Percentiles rank a stretch among this genome's conserved stretches.
phyloP scores from a whole-genome alignment of 2,113 vertebrate genomes.

The Telmatochromis sp. region DNA sequence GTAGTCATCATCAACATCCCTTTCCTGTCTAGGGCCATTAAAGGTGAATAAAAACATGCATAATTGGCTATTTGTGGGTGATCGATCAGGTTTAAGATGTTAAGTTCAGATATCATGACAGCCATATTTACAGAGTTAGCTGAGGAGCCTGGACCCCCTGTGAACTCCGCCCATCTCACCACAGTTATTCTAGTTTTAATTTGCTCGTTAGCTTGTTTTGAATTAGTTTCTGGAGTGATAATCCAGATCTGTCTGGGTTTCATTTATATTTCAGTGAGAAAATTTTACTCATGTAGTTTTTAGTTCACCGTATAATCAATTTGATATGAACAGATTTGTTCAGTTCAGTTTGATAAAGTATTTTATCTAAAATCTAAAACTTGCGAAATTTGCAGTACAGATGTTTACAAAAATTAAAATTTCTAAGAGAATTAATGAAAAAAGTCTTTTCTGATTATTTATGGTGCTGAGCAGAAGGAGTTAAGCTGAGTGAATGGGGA shows the following conservation, averaged over 20 bases:
- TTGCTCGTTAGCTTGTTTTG: neutral
- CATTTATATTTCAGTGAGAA: fast-evolving
- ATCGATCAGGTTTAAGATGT: neutral
- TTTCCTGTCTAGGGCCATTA: neutral
- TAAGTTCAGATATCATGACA: neutral
- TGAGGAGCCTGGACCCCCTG: neutral
- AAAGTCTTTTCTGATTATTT: neutral
- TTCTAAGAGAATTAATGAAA: neutral
- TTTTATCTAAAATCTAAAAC: fast-evolving
- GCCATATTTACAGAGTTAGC: neutral
- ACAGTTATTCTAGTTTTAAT: neutral
- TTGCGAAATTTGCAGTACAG: fast-evolving
- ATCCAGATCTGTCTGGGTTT: neutral
- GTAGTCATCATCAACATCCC: neutral
- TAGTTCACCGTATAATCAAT: neutral
- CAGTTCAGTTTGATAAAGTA: neutral
- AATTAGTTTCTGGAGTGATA: neutral
- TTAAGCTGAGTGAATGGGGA: neutral
- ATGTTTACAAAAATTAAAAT: neutral
- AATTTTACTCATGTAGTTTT: neutral
- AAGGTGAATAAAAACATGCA: neutral
- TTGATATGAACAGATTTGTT: neutral
- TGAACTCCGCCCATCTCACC: neutral
- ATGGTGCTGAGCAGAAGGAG: neutral
- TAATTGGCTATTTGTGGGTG: neutral